A percentile compares a stretch with the other conserved stretches of the same genome.
These are phyloP conservation scores for Willowsia nigromaculata DNA, from an alignment of 2,888 invertebrate species.

Conservation along the genomic window DNA sequence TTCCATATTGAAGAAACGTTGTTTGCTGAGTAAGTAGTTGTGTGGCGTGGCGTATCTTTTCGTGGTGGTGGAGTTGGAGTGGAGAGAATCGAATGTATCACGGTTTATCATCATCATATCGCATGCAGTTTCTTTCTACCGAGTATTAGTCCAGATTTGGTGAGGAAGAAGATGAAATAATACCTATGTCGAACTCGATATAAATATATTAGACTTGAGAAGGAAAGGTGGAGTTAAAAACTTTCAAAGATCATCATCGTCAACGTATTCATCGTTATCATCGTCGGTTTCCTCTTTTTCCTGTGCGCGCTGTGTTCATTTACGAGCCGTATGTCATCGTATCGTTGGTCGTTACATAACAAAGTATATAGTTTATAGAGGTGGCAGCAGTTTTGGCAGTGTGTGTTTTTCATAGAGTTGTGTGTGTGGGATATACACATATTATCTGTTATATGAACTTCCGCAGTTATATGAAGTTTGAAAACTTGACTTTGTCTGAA, in stretches of 20 bases:
- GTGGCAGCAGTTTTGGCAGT: no score
- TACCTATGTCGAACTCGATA: neutral
- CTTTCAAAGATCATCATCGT: neutral
- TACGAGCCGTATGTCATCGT: conserved; percentile 26
- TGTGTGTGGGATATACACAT: neutral
- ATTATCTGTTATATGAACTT: neutral
- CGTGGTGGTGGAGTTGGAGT: neutral
- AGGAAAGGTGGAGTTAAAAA: conserved; percentile 2
- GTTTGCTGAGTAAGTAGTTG: neutral
- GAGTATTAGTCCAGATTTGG: conserved; percentile 27
- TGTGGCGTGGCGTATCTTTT: conserved; percentile 8
- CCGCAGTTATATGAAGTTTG: neutral
- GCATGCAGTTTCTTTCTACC: neutral
- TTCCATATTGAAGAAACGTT: conserved; percentile 22
- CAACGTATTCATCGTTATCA: neutral
- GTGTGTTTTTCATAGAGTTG: neutral
- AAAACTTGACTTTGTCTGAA: conserved; percentile 31
- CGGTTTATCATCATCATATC: neutral
- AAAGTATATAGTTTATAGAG: neutral
- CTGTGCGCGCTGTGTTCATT: neutral
- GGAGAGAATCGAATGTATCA: neutral
- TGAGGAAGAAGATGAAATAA: neutral
- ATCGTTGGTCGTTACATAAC: conserved; percentile 12
- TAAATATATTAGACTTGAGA: neutral
- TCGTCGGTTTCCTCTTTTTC: neutral